Percentiles rank a stretch among this genome's conserved stretches.
Evolutionary conservation across 2,113 vertebrate species (phyloP).

Genomic region (Ornithorhynchus anatinus): DNA sequence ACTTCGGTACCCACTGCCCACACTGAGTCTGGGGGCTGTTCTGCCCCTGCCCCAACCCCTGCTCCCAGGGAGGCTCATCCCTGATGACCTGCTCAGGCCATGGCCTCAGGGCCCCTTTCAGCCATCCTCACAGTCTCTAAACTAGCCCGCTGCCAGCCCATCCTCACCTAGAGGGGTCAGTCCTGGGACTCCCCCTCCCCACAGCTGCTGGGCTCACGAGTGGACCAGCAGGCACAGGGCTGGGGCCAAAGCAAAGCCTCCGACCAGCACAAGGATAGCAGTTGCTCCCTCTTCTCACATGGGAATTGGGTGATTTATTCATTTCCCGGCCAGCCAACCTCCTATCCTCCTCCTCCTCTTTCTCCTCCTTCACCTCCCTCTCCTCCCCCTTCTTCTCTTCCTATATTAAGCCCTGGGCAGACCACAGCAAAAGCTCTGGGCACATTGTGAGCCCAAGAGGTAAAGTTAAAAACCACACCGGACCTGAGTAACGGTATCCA

Average conservation of each 20-base stretch:
- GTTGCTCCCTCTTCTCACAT: no score
- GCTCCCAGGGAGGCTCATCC: not conserved
- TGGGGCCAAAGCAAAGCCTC: not conserved
- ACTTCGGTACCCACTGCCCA: no score
- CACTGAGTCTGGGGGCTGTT: not conserved
- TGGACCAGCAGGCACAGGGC: no score
- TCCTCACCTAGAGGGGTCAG: no score
- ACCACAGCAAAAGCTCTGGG: no score
- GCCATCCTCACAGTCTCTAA: no score
- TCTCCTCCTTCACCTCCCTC: not conserved
- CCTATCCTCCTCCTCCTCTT: not conserved
- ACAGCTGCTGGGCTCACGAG: not conserved
- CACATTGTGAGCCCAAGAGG: no score
- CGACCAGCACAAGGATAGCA: not conserved
- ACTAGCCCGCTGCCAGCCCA: no score
- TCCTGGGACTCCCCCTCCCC: not conserved
- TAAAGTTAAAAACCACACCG: no score
- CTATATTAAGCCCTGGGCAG: not conserved
- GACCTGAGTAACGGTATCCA: no score
- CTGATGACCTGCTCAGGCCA: not conserved
- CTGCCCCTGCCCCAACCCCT: not conserved
- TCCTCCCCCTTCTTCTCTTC: not conserved
- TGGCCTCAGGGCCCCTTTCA: not conserved
- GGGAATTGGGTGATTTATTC: slow-evolving; percentile 11
- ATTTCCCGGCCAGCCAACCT: not conserved